Conservation (phyloP, 2,797 vertebrate genomes). For the Gymnopithys bicolor region DNA sequence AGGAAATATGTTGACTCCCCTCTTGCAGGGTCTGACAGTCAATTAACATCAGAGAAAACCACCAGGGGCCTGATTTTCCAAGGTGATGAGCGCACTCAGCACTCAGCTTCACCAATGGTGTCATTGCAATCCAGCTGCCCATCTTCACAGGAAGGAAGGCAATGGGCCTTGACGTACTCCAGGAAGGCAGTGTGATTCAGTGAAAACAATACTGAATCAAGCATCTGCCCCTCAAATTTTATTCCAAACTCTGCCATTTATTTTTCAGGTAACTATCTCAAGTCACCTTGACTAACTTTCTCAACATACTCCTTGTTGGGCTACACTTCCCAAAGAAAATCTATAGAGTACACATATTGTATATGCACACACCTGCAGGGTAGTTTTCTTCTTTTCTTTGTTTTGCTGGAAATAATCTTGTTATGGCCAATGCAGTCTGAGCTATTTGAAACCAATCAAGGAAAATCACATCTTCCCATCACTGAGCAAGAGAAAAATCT, state of each 20-base stretch:
- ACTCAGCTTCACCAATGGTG: constrained; percentile 4
- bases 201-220: not conserved
- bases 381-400: not conserved
- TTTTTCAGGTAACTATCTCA: not conserved
- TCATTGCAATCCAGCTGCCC: constrained; percentile 24
- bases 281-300: not conserved
- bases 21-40: not conserved
- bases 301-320: not conserved
- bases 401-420: not conserved
- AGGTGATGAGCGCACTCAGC: not conserved
- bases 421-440: not conserved
- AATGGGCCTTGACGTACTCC: not conserved
- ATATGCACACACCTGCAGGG: not conserved
- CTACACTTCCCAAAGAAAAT: not conserved
- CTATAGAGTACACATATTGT: rapidly evolving
- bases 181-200: not conserved
- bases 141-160: constrained; percentile 57
- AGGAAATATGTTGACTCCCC: constrained; percentile 36
- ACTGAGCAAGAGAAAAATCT: not conserved
- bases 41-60: not conserved
- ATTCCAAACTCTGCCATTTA: not conserved
- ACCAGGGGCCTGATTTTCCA: constrained; percentile 21
- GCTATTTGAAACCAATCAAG: not conserved
- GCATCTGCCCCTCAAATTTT: not conserved
- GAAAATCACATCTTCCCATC: not conserved